Evolutionary conservation across 2,888 invertebrate genomes (phyloP).

Genomic region (Cephus sareptanus): DNA sequence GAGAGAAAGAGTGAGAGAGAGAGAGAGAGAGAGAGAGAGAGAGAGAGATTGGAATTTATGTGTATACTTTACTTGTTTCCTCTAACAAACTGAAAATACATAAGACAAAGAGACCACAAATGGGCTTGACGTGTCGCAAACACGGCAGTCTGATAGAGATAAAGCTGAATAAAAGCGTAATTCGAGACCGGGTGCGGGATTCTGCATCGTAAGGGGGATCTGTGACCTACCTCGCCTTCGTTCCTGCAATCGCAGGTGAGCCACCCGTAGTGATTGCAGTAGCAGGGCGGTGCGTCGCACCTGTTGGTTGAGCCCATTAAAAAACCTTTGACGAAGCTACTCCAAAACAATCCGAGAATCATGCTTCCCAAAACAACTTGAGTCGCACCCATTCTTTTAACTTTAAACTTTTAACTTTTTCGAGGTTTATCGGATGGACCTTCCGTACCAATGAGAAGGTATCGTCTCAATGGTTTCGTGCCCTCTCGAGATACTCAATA

Average conservation of each 20-base stretch:
- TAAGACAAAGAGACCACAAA: no score
- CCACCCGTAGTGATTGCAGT: constrained; percentile 70
- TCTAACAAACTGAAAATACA: no score
- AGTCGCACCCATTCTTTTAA: constrained; percentile 53
- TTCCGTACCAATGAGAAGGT: background rate
- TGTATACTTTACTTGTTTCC: no score
- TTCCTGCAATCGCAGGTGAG: constrained; percentile 71
- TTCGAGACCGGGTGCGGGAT: no score
- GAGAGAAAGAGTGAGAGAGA: constrained; percentile 21
- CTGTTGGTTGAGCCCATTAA: constrained; percentile 45
- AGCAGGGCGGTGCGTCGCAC: constrained; percentile 71
- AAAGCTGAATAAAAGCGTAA: no score
- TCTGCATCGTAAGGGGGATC: no score
- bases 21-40: constrained; percentile 27
- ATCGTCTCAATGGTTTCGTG: background rate
- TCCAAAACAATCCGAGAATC: constrained; percentile 59
- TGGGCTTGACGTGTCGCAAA: no score
- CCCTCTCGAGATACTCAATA: no score
- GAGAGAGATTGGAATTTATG: constrained; percentile 6
- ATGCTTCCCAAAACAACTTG: constrained; percentile 55
- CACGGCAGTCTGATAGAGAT: no score
- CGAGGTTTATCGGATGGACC: background rate
- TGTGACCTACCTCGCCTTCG: constrained; percentile 65
- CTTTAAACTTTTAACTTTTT: background rate
- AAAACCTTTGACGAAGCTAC: constrained; percentile 42